Percentiles rank a stretch among this genome's conserved stretches.
Evolutionary conservation across 1,140 invertebrate genomes (phyloP).

Genomic region (Hirudo medicinalis): DNA sequence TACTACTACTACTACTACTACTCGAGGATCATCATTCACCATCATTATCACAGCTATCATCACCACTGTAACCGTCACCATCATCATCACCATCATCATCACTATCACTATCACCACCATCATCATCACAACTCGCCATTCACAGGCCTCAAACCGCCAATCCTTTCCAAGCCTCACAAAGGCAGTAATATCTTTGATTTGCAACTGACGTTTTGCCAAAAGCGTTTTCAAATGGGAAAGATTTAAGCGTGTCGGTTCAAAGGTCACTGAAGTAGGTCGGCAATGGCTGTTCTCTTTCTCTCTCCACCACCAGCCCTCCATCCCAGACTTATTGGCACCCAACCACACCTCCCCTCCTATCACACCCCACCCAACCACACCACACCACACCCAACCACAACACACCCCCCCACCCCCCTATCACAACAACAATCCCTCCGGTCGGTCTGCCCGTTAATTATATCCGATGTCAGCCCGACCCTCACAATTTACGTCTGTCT

Average conservation of each 20-base stretch:
- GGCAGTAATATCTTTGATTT: conserved; percentile 9
- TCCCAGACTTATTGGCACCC: not conserved
- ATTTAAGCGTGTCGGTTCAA: conserved; percentile 8
- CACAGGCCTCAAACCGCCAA: too few species aligned
- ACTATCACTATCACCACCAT: too few species aligned
- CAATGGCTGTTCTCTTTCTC: not conserved
- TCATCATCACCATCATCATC: too few species aligned
- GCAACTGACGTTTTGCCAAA: conserved; percentile 3
- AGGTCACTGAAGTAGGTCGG: not conserved
- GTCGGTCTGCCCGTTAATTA: not conserved
- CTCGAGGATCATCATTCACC: too few species aligned
- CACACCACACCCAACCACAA: not conserved
- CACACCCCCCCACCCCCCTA: too few species aligned
- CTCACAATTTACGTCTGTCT: not conserved
- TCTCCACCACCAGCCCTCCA: not conserved
- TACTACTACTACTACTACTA: too few species aligned
- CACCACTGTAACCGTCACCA: too few species aligned
- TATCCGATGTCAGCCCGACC: not conserved
- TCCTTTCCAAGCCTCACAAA: not conserved
- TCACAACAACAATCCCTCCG: not conserved
- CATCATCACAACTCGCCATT: too few species aligned
- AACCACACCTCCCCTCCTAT: not conserved
- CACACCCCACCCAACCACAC: not conserved
- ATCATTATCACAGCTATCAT: too few species aligned
- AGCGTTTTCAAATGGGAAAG: conserved; percentile 10